These are phyloP conservation scores for Drosophila pruinosa DNA, from an alignment of 1,140 invertebrate species.

Conservation along the genomic window DNA sequence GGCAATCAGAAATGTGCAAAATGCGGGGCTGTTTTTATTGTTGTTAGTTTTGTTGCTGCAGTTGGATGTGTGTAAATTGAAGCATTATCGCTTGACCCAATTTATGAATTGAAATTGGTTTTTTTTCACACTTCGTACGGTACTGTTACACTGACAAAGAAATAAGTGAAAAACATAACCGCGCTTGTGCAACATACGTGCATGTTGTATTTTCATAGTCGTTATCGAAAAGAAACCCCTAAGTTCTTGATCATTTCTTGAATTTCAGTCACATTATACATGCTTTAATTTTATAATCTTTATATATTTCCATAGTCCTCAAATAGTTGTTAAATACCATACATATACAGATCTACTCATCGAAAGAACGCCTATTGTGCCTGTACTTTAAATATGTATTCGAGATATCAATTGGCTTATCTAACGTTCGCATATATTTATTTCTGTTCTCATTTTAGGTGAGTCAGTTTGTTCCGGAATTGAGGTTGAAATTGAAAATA, in stretches of 20 bases:
- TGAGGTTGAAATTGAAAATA: conserved; percentile 83
- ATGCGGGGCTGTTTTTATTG: conserved; percentile 13
- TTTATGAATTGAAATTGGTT: conserved; percentile 80
- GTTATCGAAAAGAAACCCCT: not conserved
- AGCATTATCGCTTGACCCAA: conserved; percentile 73
- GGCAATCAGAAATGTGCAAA: conserved; percentile 62
- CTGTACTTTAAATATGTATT: not conserved
- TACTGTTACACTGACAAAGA: too few species aligned
- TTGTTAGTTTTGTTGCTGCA: not conserved
- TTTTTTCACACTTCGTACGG: conserved; percentile 50
- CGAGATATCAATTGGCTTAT: not conserved
- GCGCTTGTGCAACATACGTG: not conserved
- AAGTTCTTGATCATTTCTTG: not conserved
- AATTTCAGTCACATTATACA: not conserved
- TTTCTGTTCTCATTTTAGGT: conserved; percentile 71
- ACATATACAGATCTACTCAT: not conserved
- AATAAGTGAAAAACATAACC: too few species aligned
- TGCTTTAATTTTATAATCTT: too few species aligned
- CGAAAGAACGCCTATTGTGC: not conserved
- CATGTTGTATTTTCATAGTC: not conserved
- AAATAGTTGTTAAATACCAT: not conserved
- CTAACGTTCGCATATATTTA: conserved; percentile 22
- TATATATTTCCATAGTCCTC: not conserved
- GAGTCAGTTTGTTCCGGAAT: conserved; percentile 83
- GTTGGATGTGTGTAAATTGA: conserved; percentile 60